These are phyloP conservation scores for Lipotes vexillifer DNA, from an alignment of 2,113 vertebrate species.

Conservation along the genomic window DNA sequence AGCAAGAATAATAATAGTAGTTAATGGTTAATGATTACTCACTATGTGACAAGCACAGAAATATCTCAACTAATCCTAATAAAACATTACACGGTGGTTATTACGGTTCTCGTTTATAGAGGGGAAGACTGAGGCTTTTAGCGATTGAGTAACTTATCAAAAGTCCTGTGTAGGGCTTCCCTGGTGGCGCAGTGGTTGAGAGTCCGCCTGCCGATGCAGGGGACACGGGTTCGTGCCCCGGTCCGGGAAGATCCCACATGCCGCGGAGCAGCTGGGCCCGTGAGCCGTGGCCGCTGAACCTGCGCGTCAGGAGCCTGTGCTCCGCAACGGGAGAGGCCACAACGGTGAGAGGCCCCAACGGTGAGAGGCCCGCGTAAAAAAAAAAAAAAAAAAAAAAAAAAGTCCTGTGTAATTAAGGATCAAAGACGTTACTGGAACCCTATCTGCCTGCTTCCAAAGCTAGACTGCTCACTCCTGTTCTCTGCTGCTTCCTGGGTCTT, in stretches of 20 bases:
- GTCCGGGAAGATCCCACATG: no score
- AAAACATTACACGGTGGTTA: background rate
- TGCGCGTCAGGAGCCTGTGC: no score
- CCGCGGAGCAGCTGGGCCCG: no score
- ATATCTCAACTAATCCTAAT: background rate
- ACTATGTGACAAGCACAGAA: background rate
- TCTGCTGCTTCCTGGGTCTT: background rate
- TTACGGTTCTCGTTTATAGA: background rate
- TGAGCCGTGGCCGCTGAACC: no score
- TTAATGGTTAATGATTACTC: background rate
- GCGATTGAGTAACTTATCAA: background rate
- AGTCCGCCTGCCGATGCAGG: no score
- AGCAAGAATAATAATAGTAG: background rate
- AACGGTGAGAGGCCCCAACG: no score
- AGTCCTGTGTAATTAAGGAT: background rate
- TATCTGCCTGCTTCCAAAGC: background rate
- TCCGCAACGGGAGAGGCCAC: no score
- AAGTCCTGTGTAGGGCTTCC: background rate
- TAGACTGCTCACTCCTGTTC: background rate
- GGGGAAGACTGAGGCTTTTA: background rate
- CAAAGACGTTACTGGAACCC: background rate
- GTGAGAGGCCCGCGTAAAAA: no score
- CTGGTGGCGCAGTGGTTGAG: no score
- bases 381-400: background rate
- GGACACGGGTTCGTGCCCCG: no score